phyloP scores from a whole-genome alignment of 2,113 vertebrate species.

The Spizaetus ornatus region DNA sequence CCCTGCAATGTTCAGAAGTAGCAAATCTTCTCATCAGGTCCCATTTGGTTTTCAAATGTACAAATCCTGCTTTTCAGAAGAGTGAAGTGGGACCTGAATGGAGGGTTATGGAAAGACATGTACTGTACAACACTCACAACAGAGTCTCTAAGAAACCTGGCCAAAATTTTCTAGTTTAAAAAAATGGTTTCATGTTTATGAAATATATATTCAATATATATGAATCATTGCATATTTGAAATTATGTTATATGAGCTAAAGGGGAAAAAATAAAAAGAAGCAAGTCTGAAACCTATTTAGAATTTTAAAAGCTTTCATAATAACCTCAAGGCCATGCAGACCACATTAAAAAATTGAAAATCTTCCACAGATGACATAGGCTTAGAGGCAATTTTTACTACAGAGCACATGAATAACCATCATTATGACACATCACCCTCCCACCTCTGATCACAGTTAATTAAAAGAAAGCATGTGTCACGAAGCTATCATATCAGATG shows the following conservation, averaged over 20 bases:
- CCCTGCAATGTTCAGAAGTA: conserved; percentile 53
- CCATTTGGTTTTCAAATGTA: conserved; percentile 62
- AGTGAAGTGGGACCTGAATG: conserved; percentile 1
- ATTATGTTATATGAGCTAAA: background rate
- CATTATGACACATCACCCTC: conserved; percentile 20
- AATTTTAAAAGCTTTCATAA: conserved; percentile 58
- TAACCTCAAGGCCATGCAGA: conserved; percentile 50
- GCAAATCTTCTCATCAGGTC: conserved; percentile 40
- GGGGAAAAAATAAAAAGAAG: conserved; percentile 44
- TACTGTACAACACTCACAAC: background rate
- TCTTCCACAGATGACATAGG: conserved; percentile 25
- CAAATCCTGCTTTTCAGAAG: conserved; percentile 14
- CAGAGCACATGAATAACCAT: conserved; percentile 39
- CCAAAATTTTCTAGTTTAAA: conserved; percentile 11
- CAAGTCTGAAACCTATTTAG: conserved; percentile 50
- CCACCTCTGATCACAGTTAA: conserved; percentile 44
- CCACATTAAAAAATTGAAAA: conserved; percentile 55
- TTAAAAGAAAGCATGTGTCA: conserved; percentile 39
- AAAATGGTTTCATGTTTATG: background rate
- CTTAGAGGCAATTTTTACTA: conserved; percentile 45
- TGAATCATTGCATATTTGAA: background rate
- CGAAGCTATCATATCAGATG: background rate
- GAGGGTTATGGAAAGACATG: background rate
- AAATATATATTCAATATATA: background rate
- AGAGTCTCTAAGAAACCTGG: background rate